phyloP scores from a whole-genome alignment of 2,113 vertebrate genomes.

The Natator depressus region DNA sequence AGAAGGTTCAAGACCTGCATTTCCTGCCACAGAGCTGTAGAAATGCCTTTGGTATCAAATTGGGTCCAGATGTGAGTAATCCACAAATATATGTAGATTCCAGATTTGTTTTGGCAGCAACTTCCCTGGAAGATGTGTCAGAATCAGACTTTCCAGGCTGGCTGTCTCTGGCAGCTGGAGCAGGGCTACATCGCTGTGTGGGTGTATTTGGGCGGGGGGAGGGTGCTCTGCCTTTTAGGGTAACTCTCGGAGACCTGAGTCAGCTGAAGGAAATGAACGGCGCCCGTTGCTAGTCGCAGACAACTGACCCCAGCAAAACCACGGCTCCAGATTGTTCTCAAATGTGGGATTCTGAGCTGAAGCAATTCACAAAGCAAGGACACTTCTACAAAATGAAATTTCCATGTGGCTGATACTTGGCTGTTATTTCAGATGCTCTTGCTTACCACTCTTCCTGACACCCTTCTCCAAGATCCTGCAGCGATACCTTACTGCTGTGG shows the following conservation, averaged over 20 bases:
- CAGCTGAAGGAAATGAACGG: not conserved
- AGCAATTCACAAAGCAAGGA: not conserved
- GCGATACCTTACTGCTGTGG: not conserved
- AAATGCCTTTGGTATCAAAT: not conserved
- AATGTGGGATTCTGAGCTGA: not conserved
- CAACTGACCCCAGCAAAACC: not conserved
- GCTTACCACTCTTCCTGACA: no score
- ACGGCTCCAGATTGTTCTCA: not conserved
- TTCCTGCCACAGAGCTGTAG: not conserved
- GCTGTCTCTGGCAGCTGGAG: not conserved
- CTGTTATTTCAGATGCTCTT: no score
- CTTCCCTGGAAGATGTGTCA: not conserved
- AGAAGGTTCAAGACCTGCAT: not conserved
- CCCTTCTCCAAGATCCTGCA: not conserved
- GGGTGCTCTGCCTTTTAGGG: not conserved
- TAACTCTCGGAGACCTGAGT: not conserved
- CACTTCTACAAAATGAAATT: not conserved
- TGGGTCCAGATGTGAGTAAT: not conserved
- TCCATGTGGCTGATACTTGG: not conserved
- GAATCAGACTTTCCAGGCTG: not conserved
- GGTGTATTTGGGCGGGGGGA: not conserved
- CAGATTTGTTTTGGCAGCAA: not conserved
- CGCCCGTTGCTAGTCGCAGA: no score
- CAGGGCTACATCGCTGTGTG: not conserved
- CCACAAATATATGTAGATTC: not conserved